Base-by-base conservation (phyloP, 2,113 vertebrate genomes). In the Serinus canaria region DNA sequence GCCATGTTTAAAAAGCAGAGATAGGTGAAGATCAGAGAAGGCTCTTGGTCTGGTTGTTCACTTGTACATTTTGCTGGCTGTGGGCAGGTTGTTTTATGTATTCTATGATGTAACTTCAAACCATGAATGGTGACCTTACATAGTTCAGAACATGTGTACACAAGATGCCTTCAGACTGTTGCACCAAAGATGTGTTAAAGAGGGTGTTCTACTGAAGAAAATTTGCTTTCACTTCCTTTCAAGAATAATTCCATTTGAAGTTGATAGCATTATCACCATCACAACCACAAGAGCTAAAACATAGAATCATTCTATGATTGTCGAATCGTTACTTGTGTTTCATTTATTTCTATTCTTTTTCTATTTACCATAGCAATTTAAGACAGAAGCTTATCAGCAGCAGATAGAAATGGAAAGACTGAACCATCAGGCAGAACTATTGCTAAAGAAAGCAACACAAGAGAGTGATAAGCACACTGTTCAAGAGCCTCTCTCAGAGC, bases 321-420 rank as follows among this genome's bases (percentile, higher is more conserved):
- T 70, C 0, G 55, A 70, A 21, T 75, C 7, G 11, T 86, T 67
- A 47, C 31, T 62, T 74, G 17, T 59, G 18, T 68, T 46, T 39
- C 11, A 13, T 83, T 88, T 84, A 49, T 60, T 68, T 83, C 6
- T 95, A 10, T 96, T 53, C 43, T 79, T 93, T 44, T 83, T 90
- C 23, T 83, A 11, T 84, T 89, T 87, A 50, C 87, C 43, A 20
- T 73, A 99, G 99, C 98, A 99, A 98, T 99, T 99, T 97, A 99
- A 99, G 97, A 98, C 98, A 24, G 99, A 99, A 90, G 98, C 99
- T 3, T 99, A 99, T 96, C 99, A 99, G 79, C 99, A 99, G 39
- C 99, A 99, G 97, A 99, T 99, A 85, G 99, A 99, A 97, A 99
- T 99, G 99, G 99, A 99, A 97, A 98, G 99, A 39, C 95, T 99